These are phyloP conservation scores for Dendrolimus kikuchii DNA, from an alignment of 1,140 invertebrate genomes.

Conservation along the genomic window DNA sequence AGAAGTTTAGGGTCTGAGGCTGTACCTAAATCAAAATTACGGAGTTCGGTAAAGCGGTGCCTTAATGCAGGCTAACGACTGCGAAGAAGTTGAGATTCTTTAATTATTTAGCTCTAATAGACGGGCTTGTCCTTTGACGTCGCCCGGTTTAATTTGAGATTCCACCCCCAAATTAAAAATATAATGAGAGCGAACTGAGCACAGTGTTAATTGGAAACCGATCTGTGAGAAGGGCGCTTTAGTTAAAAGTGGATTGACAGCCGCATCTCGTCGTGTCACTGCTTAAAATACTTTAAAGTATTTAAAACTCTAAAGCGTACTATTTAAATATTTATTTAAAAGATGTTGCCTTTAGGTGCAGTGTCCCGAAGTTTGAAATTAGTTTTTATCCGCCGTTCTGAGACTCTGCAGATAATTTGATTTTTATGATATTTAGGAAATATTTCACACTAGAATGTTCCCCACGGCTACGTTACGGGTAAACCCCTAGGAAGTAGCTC, in stretches of 20 bases:
- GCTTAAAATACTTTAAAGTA: too few relatives aligned
- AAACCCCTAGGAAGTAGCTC: too few relatives aligned
- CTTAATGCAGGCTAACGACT: slow-evolving; percentile 63
- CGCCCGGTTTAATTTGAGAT: slow-evolving; percentile 64
- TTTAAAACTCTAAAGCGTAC: too few relatives aligned
- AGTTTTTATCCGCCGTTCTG: too few relatives aligned
- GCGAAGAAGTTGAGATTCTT: slow-evolving; percentile 65
- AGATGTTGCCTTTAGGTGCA: too few relatives aligned
- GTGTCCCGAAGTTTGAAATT: too few relatives aligned
- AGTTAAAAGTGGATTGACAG: slow-evolving; percentile 28
- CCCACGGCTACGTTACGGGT: too few relatives aligned
- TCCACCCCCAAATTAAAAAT: slow-evolving; percentile 71
- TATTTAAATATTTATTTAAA: too few relatives aligned
- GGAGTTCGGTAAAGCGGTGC: slow-evolving; percentile 49
- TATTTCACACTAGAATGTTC: too few relatives aligned
- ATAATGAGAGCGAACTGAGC: slow-evolving; percentile 64
- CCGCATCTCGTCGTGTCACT: neutral
- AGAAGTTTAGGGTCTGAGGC: slow-evolving; percentile 16
- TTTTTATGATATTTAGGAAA: too few relatives aligned
- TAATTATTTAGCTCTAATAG: slow-evolving; percentile 71
- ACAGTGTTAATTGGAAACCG: slow-evolving; percentile 69
- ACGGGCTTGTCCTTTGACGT: slow-evolving; percentile 64
- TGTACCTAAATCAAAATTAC: slow-evolving; percentile 51
- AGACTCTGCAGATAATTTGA: too few relatives aligned
- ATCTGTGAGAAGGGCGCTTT: slow-evolving; percentile 40